Conservation (phyloP, 2,113 vertebrate genomes). For the Condylura cristata region DNA sequence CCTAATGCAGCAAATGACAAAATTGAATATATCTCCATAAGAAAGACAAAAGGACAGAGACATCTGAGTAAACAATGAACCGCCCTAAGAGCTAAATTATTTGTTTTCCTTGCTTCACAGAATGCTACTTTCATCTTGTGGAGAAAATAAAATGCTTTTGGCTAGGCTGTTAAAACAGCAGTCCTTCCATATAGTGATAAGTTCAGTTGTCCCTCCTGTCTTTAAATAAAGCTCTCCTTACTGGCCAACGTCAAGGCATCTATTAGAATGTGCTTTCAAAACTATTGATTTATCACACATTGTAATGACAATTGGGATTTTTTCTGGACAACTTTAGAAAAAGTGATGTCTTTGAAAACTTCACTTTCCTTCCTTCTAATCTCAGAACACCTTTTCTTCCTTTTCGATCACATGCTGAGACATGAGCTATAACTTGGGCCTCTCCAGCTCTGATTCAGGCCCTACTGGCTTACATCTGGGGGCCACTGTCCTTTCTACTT, state of each 20-base stretch:
- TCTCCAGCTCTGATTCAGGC: not conserved
- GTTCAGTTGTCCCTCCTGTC: not conserved
- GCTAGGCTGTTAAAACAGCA: not conserved
- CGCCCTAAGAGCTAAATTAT: not conserved
- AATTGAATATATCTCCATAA: not conserved
- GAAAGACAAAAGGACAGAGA: not conserved
- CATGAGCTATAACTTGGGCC: not conserved
- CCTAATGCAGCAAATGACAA: not conserved
- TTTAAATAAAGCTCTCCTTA: not conserved
- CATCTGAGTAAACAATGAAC: not conserved
- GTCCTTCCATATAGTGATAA: not conserved
- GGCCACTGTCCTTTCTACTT: not conserved
- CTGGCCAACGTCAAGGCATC: not conserved
- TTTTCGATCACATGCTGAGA: not conserved
- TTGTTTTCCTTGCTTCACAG: conserved; percentile 8
- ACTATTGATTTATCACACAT: not conserved
- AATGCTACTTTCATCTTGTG: not conserved
- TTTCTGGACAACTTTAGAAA: not conserved
- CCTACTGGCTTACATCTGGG: not conserved
- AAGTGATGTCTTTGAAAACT: not conserved
- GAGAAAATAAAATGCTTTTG: not conserved
- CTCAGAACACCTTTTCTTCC: not conserved
- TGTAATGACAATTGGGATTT: not conserved
- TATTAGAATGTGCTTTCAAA: not conserved
- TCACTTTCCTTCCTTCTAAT: not conserved